These are phyloP conservation scores for Megaceryle torquata DNA, from an alignment of 2,113 vertebrate species.

Conservation along the genomic window DNA sequence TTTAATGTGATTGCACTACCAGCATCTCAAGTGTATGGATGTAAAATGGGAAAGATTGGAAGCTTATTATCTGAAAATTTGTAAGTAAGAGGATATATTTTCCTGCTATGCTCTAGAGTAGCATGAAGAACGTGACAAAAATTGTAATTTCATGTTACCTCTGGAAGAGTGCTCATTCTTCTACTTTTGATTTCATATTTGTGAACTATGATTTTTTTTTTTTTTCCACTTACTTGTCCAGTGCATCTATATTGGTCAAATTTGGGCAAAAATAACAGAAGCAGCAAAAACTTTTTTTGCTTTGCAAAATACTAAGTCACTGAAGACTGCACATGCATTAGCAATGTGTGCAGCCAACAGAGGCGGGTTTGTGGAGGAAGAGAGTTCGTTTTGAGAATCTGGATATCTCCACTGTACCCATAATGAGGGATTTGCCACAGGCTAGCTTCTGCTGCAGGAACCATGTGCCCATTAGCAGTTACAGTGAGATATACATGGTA, in stretches of 20 bases:
- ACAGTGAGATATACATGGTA: neutral
- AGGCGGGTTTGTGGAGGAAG: neutral
- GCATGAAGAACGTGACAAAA: neutral
- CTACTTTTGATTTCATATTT: neutral
- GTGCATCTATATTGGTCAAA: neutral
- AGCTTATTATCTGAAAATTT: neutral
- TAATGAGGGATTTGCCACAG: neutral
- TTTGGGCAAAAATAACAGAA: neutral
- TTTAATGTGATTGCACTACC: neutral
- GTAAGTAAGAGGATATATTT: neutral
- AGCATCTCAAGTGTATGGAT: neutral
- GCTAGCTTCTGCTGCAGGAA: neutral
- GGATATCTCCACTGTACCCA: neutral
- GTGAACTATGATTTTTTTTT: neutral
- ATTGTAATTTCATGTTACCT: neutral
- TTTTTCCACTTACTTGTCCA: accelerated
- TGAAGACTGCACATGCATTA: neutral
- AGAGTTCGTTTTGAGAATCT: neutral
- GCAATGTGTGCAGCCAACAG: neutral
- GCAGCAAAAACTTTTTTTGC: neutral
- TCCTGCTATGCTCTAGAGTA: neutral
- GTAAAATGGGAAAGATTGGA: neutral
- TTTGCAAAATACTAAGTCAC: neutral
- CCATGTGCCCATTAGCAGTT: neutral
- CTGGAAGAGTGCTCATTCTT: neutral